Evolutionary conservation across 2,888 invertebrate genomes (phyloP).

Genomic region (Cephonodes hylas): DNA sequence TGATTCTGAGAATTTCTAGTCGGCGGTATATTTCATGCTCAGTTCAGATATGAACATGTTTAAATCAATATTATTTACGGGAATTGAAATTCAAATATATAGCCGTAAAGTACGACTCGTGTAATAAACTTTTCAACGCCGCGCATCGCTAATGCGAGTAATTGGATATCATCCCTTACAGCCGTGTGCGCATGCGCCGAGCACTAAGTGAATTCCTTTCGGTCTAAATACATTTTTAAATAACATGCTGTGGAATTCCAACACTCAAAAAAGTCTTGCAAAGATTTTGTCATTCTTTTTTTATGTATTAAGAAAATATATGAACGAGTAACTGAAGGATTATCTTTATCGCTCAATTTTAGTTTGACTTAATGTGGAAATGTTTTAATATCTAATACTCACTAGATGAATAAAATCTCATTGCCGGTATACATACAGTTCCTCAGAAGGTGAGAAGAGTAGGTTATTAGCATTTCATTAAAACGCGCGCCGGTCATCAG

Average conservation of each 20-base stretch:
- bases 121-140: background rate
- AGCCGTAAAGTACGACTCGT: background rate
- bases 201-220: background rate
- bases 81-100: too few species aligned
- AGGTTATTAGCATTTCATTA: background rate
- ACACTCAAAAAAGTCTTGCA: background rate
- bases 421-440: background rate
- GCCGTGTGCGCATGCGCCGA: background rate
- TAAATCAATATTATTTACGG: too few species aligned
- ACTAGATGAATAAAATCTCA: too few species aligned
- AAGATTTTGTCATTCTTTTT: too few species aligned
- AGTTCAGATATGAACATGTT: too few species aligned
- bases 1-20: too few species aligned
- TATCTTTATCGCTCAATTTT: too few species aligned
- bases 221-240: background rate
- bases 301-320: too few species aligned
- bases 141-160: slow-evolving; percentile 11
- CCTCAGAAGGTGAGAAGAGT: background rate
- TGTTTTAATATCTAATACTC: too few species aligned
- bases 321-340: too few species aligned
- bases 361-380: too few species aligned
- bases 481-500: background rate
- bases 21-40: too few species aligned
- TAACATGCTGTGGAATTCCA: background rate
- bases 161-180: slow-evolving; percentile 2